A percentile compares a stretch with the other conserved stretches of the same genome.
phyloP scores from a whole-genome alignment of 2,888 invertebrate species.

The Tachina grossa region DNA sequence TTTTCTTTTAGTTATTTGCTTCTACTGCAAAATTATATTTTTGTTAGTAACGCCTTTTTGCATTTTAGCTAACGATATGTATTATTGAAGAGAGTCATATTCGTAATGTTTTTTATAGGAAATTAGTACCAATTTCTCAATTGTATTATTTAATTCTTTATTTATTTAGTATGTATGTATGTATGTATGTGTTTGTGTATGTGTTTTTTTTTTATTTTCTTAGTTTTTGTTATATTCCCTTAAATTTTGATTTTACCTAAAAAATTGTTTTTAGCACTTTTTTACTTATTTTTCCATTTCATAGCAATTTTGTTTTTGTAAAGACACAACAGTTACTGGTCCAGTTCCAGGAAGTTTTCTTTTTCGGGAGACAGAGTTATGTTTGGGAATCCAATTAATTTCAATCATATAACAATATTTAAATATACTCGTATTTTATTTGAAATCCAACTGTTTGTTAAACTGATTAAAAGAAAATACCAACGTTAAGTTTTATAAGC shows the following conservation, averaged over 20 bases:
- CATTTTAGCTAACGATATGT: too few relatives aligned
- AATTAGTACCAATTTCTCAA: conserved; percentile 3
- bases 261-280: conserved; percentile 70
- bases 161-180: conserved; percentile 21
- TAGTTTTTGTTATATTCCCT: conserved; percentile 48
- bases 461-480: conserved; percentile 50
- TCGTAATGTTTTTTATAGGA: conserved; percentile 25
- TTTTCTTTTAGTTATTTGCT: too few relatives aligned
- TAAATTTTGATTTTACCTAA: conserved; percentile 68
- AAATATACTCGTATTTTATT: conserved; percentile 47
- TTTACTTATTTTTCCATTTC: conserved; percentile 67
- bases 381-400: conserved; percentile 56
- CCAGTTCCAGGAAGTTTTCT: conserved; percentile 82
- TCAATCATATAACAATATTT: conserved; percentile 66
- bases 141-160: conserved; percentile 14
- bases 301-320: conserved; percentile 76
- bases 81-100: neutral
- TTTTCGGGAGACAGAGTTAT: conserved; percentile 58
- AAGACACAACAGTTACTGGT: conserved; percentile 83
- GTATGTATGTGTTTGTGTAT: neutral
- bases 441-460: conserved; percentile 50
- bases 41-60: too few relatives aligned
- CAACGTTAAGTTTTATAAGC: conserved; percentile 70
- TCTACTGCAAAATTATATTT: too few relatives aligned
- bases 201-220: conserved; percentile 39